These are phyloP conservation scores for Argynnis bischoffii DNA, from an alignment of 2,888 invertebrate species.

Conservation along the genomic window DNA sequence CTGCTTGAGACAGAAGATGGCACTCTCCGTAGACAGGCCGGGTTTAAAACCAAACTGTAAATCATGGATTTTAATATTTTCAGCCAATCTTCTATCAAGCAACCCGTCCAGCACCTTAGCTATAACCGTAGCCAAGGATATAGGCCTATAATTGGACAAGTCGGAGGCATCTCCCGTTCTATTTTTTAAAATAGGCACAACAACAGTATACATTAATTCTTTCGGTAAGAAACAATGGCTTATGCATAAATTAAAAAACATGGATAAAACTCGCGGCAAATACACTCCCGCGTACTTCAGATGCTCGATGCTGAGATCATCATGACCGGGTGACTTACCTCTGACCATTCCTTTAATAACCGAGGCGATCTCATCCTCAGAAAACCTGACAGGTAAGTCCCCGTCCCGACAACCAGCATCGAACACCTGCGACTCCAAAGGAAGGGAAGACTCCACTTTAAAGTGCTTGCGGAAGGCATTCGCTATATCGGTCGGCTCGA, in stretches of 20 bases:
- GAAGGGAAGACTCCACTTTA: neutral
- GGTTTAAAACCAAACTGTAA: slow-evolving; percentile 32
- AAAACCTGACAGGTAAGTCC: slow-evolving; percentile 4
- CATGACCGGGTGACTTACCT: slow-evolving; percentile 25
- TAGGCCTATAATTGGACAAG: slow-evolving; percentile 22
- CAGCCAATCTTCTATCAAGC: slow-evolving; percentile 12
- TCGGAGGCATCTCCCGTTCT: slow-evolving; percentile 13
- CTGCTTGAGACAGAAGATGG: slow-evolving; percentile 23
- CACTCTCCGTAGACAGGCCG: slow-evolving; percentile 13
- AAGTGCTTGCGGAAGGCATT: slow-evolving; percentile 29
- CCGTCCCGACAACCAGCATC: neutral
- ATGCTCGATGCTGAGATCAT: slow-evolving; percentile 25
- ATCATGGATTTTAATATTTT: slow-evolving; percentile 28
- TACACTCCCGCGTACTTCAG: slow-evolving; percentile 23
- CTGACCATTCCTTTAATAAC: slow-evolving; percentile 17
- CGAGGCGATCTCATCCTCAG: neutral
- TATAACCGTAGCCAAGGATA: slow-evolving; percentile 20
- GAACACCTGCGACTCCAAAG: neutral
- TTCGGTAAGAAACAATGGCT: slow-evolving; percentile 4
- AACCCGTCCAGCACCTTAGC: slow-evolving; percentile 39
- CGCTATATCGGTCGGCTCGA: slow-evolving; percentile 23
- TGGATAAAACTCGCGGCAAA: slow-evolving; percentile 16
- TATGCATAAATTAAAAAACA: slow-evolving; percentile 6
- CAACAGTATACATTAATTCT: slow-evolving; percentile 16
- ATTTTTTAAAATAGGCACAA: slow-evolving; percentile 25